Evolutionary conservation across 2,888 invertebrate species (phyloP).

Genomic region (Acholoe squamosa): DNA sequence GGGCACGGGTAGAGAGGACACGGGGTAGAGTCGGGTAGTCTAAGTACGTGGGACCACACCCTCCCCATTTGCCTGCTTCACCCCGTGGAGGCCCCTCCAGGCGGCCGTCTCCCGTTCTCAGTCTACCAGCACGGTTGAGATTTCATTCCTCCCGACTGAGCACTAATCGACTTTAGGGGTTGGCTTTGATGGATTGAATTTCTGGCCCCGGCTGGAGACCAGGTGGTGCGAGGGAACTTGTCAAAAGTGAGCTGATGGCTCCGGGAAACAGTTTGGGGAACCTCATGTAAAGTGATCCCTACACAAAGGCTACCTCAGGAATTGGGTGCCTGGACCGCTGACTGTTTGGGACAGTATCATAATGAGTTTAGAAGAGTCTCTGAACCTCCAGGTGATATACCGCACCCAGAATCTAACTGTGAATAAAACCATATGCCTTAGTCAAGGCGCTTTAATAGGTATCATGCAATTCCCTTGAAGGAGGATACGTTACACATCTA

Average conservation of each 20-base stretch:
- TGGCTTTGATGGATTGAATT: conserved; percentile 50
- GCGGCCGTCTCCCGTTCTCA: not conserved
- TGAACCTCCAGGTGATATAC: not conserved
- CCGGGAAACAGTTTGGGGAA: conserved; percentile 38
- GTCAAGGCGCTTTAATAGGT: no score
- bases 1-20: not conserved
- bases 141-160: conserved; percentile 43
- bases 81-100: not conserved
- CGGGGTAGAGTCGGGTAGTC: not conserved
- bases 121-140: conserved; percentile 2
- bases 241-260: conserved; percentile 41
- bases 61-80: not conserved
- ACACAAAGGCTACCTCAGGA: not conserved
- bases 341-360: no score
- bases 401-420: no score
- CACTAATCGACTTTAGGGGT: conserved; percentile 40
- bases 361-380: not conserved
- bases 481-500: no score
- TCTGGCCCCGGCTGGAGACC: conserved; percentile 12
- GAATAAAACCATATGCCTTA: no score
- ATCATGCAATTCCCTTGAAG: no score
- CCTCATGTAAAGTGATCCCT: conserved; percentile 11
- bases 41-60: not conserved
- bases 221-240: conserved; percentile 40
- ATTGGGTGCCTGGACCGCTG: no score